Conservation (phyloP, 1,140 invertebrate genomes). For the Arctopsyche grandis region DNA sequence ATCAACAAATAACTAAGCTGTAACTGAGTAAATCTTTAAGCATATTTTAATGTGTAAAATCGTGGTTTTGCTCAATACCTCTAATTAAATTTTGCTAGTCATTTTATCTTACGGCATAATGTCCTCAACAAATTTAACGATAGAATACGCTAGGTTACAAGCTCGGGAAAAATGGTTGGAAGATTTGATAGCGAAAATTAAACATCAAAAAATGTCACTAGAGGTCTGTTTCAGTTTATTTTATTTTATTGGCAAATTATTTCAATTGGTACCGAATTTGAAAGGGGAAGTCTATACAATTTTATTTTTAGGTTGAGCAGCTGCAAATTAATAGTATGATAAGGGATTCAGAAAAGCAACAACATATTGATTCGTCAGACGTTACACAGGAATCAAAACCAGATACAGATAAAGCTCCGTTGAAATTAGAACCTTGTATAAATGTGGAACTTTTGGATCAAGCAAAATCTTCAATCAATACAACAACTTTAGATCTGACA, state of each 20-base stretch:
- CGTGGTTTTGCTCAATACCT: too few relatives aligned
- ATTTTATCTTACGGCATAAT: too few relatives aligned
- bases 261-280: too few relatives aligned
- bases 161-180: background rate
- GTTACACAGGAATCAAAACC: background rate
- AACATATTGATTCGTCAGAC: background rate
- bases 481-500: constrained; percentile 41
- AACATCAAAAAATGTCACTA: constrained; percentile 14
- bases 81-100: too few relatives aligned
- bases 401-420: background rate
- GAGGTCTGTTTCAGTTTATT: background rate
- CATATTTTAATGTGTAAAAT: too few relatives aligned
- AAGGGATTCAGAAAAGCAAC: constrained; percentile 1
- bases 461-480: constrained; percentile 45
- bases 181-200: background rate
- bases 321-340: constrained; percentile 22
- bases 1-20: too few relatives aligned
- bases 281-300: too few relatives aligned
- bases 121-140: background rate
- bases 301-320: constrained; percentile 21
- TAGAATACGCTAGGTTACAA: constrained; percentile 10
- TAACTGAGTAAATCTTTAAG: too few relatives aligned
- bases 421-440: background rate
- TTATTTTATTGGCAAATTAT: background rate
- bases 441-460: constrained; percentile 39